A percentile compares a stretch with the other conserved stretches of the same genome.
Evolutionary conservation across 2,888 invertebrate genomes (phyloP).

Genomic region (Leptarthrus brevirostris): DNA sequence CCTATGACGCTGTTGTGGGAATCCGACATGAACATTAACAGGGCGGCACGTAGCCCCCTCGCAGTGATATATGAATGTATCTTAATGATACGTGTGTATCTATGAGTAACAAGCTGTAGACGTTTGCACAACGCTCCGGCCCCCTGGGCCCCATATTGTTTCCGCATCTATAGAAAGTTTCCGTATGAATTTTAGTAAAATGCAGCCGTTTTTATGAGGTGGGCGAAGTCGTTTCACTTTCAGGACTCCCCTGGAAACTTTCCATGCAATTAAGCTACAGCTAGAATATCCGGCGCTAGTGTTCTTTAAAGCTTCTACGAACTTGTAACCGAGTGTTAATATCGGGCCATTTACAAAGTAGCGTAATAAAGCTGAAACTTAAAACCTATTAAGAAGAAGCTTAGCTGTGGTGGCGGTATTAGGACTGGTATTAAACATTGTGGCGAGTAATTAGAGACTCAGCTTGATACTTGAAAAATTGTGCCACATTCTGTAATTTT

Average conservation of each 20-base stretch:
- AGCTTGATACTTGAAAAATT: neutral
- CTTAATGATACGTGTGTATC: constrained; percentile 9
- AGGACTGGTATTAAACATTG: neutral
- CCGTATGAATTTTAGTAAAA: constrained; percentile 41
- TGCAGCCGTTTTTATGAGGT: constrained; percentile 38
- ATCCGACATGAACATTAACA: constrained; percentile 45
- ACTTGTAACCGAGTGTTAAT: constrained; percentile 36
- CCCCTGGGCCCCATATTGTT: constrained; percentile 22
- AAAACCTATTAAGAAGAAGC: constrained; percentile 8
- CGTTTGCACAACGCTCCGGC: neutral
- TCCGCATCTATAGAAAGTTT: constrained; percentile 11
- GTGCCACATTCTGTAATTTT: neutral
- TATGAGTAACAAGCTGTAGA: constrained; percentile 23
- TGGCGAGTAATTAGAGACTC: neutral
- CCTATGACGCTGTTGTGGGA: constrained; percentile 34
- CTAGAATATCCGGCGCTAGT: constrained; percentile 27
- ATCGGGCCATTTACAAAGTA: constrained; percentile 27
- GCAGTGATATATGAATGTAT: constrained; percentile 32
- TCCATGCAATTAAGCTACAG: constrained; percentile 35
- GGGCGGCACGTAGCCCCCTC: constrained; percentile 28
- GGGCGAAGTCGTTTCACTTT: constrained; percentile 37
- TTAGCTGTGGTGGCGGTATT: neutral
- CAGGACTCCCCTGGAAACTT: constrained; percentile 19
- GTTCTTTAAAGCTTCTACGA: constrained; percentile 35
- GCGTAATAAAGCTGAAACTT: constrained; percentile 5